Evolutionary conservation across 1,140 invertebrate species (phyloP).

Genomic region (Papilio polytes): DNA sequence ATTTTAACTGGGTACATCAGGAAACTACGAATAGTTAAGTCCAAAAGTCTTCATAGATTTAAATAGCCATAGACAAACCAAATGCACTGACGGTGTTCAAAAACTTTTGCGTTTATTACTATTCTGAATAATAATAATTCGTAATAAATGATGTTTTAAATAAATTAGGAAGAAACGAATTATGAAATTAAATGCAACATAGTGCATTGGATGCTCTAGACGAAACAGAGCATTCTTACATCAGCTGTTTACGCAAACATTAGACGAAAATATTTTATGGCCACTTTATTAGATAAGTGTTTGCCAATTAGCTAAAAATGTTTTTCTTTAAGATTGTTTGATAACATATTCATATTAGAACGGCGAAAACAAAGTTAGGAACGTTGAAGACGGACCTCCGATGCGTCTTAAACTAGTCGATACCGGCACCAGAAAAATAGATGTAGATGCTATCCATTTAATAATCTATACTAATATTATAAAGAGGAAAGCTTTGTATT

Average conservation of each 20-base stretch:
- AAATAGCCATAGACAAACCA: neutral
- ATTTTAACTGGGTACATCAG: neutral
- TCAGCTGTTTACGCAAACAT: neutral
- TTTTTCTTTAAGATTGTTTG: neutral
- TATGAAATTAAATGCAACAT: neutral
- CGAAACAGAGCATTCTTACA: conserved; percentile 2
- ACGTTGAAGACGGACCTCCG: too few relatives aligned
- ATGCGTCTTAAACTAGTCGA: too few relatives aligned
- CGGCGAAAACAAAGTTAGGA: too few relatives aligned
- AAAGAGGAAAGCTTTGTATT: too few relatives aligned
- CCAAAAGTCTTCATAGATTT: neutral
- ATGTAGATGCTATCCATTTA: too few relatives aligned
- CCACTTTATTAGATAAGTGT: neutral
- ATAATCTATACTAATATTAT: too few relatives aligned
- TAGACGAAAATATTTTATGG: neutral
- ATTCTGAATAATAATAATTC: too few relatives aligned
- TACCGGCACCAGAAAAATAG: too few relatives aligned
- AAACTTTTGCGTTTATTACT: neutral
- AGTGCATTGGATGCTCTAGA: neutral
- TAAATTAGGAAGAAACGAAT: neutral
- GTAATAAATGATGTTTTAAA: neutral
- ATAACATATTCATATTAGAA: too few relatives aligned
- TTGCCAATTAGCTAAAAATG: neutral
- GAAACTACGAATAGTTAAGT: neutral
- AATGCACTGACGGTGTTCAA: neutral